These are phyloP conservation scores for Sepiola atlantica DNA, from an alignment of 2,888 invertebrate species.

Conservation along the genomic window DNA sequence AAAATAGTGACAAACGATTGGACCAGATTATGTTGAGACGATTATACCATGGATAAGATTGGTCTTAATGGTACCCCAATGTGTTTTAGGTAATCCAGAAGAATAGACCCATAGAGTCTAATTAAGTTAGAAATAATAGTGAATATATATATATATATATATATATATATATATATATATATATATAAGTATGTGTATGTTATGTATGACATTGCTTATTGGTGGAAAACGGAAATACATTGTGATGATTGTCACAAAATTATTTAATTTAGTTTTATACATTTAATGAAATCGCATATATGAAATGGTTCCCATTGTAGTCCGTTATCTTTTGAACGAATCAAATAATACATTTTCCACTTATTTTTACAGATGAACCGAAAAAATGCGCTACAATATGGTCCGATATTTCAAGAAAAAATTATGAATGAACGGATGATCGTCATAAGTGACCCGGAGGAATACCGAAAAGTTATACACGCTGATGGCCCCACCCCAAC, in stretches of 20 bases:
- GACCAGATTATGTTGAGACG: no score
- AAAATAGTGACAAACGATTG: no score
- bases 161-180: not conserved
- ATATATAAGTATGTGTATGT: no score
- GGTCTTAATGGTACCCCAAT: no score
- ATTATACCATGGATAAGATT: no score
- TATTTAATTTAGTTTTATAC: not conserved
- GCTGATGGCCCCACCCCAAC: not conserved
- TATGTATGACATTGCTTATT: no score
- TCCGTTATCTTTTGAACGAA: not conserved
- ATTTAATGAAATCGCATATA: not conserved
- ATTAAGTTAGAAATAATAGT: no score
- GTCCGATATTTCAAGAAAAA: not conserved
- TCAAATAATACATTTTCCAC: not conserved
- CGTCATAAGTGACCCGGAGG: not conserved
- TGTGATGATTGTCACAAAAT: not conserved
- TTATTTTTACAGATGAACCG: not conserved
- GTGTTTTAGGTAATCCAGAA: no score
- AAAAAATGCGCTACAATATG: not conserved
- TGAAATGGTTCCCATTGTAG: not conserved
- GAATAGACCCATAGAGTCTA: no score
- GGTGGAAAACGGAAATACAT: not conserved
- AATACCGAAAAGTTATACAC: not conserved
- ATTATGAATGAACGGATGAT: not conserved
- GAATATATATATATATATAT: not conserved